Evolutionary conservation across 2,113 vertebrate genomes (phyloP).

Genomic region (Anthoscopus minutus): DNA sequence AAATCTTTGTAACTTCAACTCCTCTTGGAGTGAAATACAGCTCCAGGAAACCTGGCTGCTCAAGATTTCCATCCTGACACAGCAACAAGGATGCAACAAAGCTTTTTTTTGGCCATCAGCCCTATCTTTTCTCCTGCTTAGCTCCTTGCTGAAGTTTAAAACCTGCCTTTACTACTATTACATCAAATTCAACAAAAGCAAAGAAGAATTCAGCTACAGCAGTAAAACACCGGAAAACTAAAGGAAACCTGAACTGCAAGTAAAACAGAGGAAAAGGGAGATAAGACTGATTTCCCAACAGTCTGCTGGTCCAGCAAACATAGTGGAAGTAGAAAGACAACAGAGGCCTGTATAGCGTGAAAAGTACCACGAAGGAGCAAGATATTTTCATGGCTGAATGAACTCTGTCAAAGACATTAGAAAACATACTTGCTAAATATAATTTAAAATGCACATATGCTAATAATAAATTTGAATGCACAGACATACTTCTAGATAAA

Average conservation of each 20-base stretch:
- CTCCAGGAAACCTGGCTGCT: background rate
- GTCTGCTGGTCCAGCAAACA: background rate
- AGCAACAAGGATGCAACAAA: background rate
- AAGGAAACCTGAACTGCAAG: background rate
- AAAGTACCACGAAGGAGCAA: background rate
- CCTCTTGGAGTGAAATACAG: background rate
- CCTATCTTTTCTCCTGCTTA: background rate
- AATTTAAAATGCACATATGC: background rate
- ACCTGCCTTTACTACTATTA: background rate
- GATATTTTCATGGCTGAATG: background rate
- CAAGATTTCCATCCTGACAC: background rate
- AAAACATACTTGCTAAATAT: background rate
- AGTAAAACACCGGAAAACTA: background rate
- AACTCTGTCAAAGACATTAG: background rate
- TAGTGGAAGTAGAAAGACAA: background rate
- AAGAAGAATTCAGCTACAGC: background rate
- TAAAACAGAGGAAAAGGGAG: background rate
- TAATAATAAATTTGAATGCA: background rate
- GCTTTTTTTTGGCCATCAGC: background rate
- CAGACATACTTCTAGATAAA: background rate
- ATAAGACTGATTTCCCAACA: background rate
- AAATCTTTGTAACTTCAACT: background rate
- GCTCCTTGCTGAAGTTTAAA: slow-evolving; percentile 13
- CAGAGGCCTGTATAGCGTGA: background rate
- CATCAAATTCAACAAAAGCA: background rate